Evolutionary conservation across 2,888 invertebrate genomes (phyloP), one percentile per base, ranked within the genome.

Genomic region (Escarpia spicata): DNA sequence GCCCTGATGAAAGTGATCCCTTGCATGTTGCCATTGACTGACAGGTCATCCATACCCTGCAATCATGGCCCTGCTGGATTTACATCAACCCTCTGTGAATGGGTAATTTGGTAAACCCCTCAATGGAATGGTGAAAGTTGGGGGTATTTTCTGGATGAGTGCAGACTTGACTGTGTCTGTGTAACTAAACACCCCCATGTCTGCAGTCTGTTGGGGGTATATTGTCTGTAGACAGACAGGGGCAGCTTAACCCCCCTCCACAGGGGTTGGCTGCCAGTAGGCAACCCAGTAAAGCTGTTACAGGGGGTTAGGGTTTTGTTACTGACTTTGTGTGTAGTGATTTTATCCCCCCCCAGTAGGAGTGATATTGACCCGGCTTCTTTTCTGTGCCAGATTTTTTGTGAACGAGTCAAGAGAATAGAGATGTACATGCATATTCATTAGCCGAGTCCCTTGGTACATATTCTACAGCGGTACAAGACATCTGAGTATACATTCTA

Each of bases 391-490:
- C 19, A 26, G 26, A 2, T 75, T 75, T 75, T 75, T 75, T 26
- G n/a, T n/a, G 37, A 37, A 37, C 26, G 75, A 75, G 52, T 15
- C 52, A 9, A 52, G 26, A 75, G 75, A 75, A 75, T 75, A 75
- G 26, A 75, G 75, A 75, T 75, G n/a, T 75, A 75, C 75, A 75
- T 75, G 75, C n/a, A 75, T 75, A 75, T 75, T 75, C 26, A 75
- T 75, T 75, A 75, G 75, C 75, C 3, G 19, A 75, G 75, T 26
- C 75, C 26, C n/a, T 26, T 75, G 75, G 75, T n/a, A 75, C 75
- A 26, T 75, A 52, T 26, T 75, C 75, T 75, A 75, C 75, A 75
- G 75, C 9, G 15, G 15, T 52, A 52, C 26, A 26, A n/a, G n/a
- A n/a, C 26, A 26, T 75, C 75, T 75, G 26, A 75, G 75, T 75